phyloP scores from a whole-genome alignment of 2,888 invertebrate genomes.

The Melipona bicolor region DNA sequence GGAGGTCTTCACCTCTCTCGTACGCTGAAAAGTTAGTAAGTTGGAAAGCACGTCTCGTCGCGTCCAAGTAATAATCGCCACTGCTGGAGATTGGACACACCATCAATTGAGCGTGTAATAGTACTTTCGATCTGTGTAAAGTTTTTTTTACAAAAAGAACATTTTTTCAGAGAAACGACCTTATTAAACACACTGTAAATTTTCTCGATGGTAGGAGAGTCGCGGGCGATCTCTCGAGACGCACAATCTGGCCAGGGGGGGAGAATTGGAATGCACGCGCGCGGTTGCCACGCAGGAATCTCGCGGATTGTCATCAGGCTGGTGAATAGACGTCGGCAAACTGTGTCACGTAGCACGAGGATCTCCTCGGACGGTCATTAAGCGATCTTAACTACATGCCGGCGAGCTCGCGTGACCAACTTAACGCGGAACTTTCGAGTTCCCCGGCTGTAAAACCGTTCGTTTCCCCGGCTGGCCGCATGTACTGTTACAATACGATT shows the following conservation, averaged over 20 bases:
- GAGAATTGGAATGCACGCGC: constrained; percentile 26
- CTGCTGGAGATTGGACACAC: no score
- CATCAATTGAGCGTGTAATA: no score
- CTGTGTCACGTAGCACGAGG: constrained; percentile 62
- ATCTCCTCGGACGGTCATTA: constrained; percentile 65
- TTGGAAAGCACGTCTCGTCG: no score
- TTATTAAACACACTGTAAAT: background rate
- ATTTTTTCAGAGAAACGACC: no score
- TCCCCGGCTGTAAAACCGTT: constrained; percentile 32
- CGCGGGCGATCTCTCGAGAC: background rate
- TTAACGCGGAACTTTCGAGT: constrained; percentile 64
- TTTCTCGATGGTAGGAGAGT: background rate
- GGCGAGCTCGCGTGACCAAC: constrained; percentile 68
- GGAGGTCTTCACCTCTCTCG: no score
- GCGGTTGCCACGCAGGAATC: constrained; percentile 16
- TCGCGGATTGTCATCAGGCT: constrained; percentile 38
- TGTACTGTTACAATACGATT: constrained; percentile 30
- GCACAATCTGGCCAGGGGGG: background rate
- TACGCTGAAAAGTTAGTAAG: no score
- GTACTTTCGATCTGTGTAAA: no score
- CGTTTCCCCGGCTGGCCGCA: constrained; percentile 34
- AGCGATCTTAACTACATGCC: constrained; percentile 54
- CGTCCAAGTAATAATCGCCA: no score
- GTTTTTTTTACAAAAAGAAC: no score
- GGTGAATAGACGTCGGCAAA: constrained; percentile 41